Evolutionary conservation across 1,140 invertebrate genomes (phyloP).

Genomic region (Panagrolaimus sp.): DNA sequence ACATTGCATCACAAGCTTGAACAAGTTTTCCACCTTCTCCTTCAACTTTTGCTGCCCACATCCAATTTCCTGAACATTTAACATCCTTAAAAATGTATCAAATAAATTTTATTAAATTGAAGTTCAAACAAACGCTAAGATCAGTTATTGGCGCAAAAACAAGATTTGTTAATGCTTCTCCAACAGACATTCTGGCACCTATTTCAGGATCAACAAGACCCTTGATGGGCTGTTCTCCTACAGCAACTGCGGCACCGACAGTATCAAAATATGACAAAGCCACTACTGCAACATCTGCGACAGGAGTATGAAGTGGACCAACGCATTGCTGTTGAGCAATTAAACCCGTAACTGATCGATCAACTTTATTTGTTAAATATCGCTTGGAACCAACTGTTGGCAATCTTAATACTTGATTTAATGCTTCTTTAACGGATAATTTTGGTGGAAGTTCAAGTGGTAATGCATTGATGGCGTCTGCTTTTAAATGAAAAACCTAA

Average conservation of each 20-base stretch:
- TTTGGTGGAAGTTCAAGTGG: slow-evolving; percentile 64
- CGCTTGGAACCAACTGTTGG: slow-evolving; percentile 88
- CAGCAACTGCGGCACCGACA: slow-evolving; percentile 82
- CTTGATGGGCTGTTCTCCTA: slow-evolving; percentile 94
- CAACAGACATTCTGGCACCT: slow-evolving; percentile 85
- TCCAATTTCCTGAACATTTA: slow-evolving; percentile 97
- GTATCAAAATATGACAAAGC: slow-evolving; percentile 69
- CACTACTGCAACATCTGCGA: slow-evolving; percentile 88
- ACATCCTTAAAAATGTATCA: slow-evolving; percentile 68
- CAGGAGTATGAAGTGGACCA: slow-evolving; percentile 84
- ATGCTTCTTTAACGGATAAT: slow-evolving; percentile 67
- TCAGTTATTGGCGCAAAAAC: slow-evolving; percentile 82
- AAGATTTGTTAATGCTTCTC: slow-evolving; percentile 87
- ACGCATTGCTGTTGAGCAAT: slow-evolving; percentile 95
- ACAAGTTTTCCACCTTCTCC: slow-evolving; percentile 81
- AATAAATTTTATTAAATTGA: background rate
- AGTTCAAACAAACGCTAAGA: slow-evolving; percentile 65
- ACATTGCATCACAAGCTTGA: slow-evolving; percentile 81
- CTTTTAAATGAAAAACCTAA: background rate
- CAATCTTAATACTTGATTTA: slow-evolving; percentile 76
- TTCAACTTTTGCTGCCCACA: slow-evolving; percentile 92
- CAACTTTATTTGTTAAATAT: slow-evolving; percentile 85
- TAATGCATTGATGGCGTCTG: slow-evolving; percentile 18
- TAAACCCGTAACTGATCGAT: slow-evolving; percentile 89
- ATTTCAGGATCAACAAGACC: slow-evolving; percentile 73